phyloP scores from a whole-genome alignment of 2,888 invertebrate genomes.

The Caenorhabditis doughertyi region DNA sequence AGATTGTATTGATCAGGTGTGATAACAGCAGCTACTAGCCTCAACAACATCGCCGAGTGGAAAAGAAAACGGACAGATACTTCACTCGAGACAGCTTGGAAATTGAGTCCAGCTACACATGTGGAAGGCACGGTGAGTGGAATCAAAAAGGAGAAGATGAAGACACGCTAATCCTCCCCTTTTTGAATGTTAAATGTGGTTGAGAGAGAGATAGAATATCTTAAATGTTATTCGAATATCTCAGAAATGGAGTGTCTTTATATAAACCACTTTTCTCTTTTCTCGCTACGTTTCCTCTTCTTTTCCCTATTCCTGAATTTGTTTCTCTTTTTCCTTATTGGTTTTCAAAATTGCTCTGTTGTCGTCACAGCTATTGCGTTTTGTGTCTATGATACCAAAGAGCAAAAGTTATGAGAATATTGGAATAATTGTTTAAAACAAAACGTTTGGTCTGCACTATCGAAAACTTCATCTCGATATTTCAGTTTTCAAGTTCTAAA shows the following conservation, averaged over 20 bases:
- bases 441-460: too few relatives aligned
- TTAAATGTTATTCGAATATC: slow-evolving; percentile 23
- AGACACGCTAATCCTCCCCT: slow-evolving; percentile 40
- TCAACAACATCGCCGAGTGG: slow-evolving; percentile 79
- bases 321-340: background rate
- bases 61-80: slow-evolving; percentile 66
- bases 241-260: slow-evolving; percentile 22
- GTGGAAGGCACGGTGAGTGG: slow-evolving; percentile 58
- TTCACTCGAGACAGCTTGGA: slow-evolving; percentile 60
- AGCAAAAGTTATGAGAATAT: too few relatives aligned
- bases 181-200: slow-evolving; percentile 23
- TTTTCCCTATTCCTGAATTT: background rate
- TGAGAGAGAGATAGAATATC: background rate
- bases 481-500: too few relatives aligned
- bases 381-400: background rate
- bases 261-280: background rate
- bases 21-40: slow-evolving; percentile 77
- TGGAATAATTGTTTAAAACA: too few relatives aligned
- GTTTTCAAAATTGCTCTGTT: background rate
- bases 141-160: background rate
- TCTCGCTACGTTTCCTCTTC: background rate
- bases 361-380: background rate
- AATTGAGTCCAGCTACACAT: slow-evolving; percentile 57
- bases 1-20: slow-evolving; percentile 67
- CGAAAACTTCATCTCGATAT: too few relatives aligned